phyloP scores from a whole-genome alignment of 1,140 invertebrate species.

The Bathynomus jamesi region DNA sequence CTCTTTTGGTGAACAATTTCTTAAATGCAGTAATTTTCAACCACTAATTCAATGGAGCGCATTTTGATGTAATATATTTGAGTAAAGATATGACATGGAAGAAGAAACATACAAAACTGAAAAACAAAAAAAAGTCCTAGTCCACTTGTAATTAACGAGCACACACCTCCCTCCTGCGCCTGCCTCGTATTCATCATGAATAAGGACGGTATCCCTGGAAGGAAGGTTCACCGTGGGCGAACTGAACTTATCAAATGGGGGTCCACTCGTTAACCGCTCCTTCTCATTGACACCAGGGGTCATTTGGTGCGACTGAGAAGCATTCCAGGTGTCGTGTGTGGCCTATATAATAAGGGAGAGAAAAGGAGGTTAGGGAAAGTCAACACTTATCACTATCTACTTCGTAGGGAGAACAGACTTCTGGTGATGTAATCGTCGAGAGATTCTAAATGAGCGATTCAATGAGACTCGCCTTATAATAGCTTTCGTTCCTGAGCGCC shows the following conservation, averaged over 20 bases:
- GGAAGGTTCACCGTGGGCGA: conserved; percentile 49
- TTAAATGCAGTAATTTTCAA: no score
- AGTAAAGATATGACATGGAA: not conserved
- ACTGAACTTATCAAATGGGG: conserved; percentile 4
- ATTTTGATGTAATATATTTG: no score
- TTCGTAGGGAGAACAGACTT: no score
- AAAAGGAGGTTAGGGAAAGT: no score
- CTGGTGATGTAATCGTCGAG: no score
- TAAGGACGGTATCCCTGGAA: conserved; percentile 55
- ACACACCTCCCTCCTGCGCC: conserved; percentile 19
- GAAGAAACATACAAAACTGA: not conserved
- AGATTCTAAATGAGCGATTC: no score
- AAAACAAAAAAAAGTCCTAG: not conserved
- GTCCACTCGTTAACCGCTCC: conserved; percentile 18
- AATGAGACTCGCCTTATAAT: conserved; percentile 58
- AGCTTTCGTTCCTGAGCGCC: conserved; percentile 68
- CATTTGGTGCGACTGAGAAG: not conserved
- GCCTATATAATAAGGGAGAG: conserved; percentile 41
- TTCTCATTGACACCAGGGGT: no score
- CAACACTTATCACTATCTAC: no score
- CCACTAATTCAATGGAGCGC: no score
- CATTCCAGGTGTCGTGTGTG: conserved; percentile 52
- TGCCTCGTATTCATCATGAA: conserved; percentile 56
- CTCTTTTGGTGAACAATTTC: no score
- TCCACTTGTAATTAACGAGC: not conserved